phyloP scores from a whole-genome alignment of 2,797 vertebrate species.

The Salarias fasciatus region DNA sequence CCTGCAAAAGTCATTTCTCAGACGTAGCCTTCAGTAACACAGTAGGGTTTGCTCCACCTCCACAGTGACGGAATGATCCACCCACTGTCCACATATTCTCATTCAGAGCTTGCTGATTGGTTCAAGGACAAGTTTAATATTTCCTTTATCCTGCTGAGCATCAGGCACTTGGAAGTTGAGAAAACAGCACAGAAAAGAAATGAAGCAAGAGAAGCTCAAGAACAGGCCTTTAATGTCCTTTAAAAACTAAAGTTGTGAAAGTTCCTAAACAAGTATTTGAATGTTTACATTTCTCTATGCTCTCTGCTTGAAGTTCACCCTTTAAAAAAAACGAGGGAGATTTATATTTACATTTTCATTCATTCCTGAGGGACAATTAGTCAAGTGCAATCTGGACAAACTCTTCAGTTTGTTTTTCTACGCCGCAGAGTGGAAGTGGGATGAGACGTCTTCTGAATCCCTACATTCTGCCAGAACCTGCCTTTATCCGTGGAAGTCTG shows the following conservation, averaged over 20 bases:
- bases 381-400: constrained; percentile 31
- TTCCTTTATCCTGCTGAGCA: too few species aligned
- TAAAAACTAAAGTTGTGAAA: constrained; percentile 25
- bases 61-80: background rate
- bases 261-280: constrained; percentile 50
- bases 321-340: constrained; percentile 11
- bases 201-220: background rate
- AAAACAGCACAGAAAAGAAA: background rate
- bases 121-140: background rate
- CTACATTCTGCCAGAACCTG: constrained; percentile 3
- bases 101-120: background rate
- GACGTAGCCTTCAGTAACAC: too few species aligned
- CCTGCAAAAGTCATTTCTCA: too few species aligned
- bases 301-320: constrained; percentile 14
- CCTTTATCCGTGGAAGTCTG: constrained; percentile 18
- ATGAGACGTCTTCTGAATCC: constrained; percentile 6
- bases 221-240: constrained; percentile 6
- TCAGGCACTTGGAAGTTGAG: background rate
- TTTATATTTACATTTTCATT: constrained; percentile 13
- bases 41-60: too few species aligned
- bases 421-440: constrained; percentile 1
- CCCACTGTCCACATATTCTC: background rate
- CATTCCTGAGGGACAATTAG: constrained; percentile 22
- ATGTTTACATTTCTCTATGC: constrained; percentile 48
- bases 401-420: constrained; percentile 28